Conservation (phyloP, 64 coral and sea anemone genomes). For the Porites australiensis region DNA sequence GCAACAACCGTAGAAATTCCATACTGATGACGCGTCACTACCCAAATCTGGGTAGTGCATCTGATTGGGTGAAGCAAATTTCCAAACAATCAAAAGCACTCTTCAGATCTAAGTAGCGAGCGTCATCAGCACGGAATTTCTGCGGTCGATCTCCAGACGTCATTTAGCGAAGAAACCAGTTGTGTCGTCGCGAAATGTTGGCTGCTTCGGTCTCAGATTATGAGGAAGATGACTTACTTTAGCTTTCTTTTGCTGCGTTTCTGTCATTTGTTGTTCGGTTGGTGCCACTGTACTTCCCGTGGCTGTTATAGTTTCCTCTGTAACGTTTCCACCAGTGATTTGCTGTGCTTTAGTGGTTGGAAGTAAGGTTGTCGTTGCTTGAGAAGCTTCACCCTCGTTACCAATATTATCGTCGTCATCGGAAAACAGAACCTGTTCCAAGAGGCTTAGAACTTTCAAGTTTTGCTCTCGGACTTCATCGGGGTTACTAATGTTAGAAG, state of each 20-base stretch:
- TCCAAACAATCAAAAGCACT: no score
- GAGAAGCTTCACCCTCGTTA: background rate
- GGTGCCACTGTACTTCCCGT: background rate
- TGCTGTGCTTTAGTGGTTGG: background rate
- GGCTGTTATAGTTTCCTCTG: no score
- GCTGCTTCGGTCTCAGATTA: no score
- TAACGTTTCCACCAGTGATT: background rate
- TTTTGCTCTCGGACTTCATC: conserved; percentile 11
- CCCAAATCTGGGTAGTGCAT: no score
- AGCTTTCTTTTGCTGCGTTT: background rate
- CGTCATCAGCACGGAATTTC: no score
- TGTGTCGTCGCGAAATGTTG: no score
- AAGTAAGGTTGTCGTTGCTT: background rate
- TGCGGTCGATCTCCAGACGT: no score
- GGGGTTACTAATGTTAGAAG: background rate
- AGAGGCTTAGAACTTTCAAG: background rate
- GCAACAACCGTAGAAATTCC: no score
- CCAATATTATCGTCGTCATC: background rate
- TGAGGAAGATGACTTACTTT: background rate
- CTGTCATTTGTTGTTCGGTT: background rate
- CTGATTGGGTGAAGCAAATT: no score
- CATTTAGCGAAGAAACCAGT: no score
- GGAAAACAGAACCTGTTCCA: conserved; percentile 12
- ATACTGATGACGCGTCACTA: no score
- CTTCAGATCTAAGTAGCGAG: no score